These are phyloP conservation scores for Trichopoda pennipes DNA, from an alignment of 2,888 invertebrate genomes.

Conservation along the genomic window DNA sequence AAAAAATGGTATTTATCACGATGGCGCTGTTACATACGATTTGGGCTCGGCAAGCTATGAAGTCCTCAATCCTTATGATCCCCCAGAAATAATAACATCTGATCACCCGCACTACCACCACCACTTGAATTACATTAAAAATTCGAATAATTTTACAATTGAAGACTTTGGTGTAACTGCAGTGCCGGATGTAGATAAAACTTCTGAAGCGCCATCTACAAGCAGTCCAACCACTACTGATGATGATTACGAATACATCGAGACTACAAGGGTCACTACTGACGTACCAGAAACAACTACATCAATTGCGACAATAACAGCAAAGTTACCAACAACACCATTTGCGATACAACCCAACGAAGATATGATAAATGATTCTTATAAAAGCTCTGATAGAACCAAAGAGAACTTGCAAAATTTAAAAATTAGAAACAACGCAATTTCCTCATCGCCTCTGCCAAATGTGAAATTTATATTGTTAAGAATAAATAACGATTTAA, in stretches of 20 bases:
- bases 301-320: neutral
- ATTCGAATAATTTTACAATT: constrained; percentile 49
- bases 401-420: no score
- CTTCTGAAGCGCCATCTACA: neutral
- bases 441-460: no score
- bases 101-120: constrained; percentile 75
- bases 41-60: constrained; percentile 74
- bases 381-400: no score
- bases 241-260: neutral
- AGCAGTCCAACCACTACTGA: neutral
- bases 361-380: no score
- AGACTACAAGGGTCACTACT: neutral
- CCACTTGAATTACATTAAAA: constrained; percentile 67
- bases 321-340: constrained; percentile 9
- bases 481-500: no score
- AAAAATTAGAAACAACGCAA: no score
- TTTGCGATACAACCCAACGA: no score
- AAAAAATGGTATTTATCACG: constrained; percentile 73
- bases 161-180: constrained; percentile 51
- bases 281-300: neutral
- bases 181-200: neutral
- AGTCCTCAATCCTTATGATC: constrained; percentile 75
- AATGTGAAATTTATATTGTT: no score
- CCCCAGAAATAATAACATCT: constrained; percentile 75
- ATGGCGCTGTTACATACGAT: constrained; percentile 75